Evolutionary conservation across 2,888 invertebrate genomes (phyloP), one percentile per base, ranked within the genome.

Genomic region (Trichopria drosophilae): DNA sequence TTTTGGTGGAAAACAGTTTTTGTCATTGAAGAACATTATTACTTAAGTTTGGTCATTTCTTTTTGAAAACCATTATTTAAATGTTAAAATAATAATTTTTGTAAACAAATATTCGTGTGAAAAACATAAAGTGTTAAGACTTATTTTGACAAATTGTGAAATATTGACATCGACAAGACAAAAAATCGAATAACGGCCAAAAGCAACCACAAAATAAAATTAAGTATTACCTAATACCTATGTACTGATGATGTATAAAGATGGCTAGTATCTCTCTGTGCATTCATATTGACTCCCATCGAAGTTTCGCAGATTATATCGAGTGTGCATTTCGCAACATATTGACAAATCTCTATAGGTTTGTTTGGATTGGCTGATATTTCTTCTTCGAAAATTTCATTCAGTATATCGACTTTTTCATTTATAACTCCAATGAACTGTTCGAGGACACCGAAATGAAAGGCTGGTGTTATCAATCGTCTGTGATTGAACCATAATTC

Each of bases 221-320:
- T n/a, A n/a, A n/a, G n/a, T n/a, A n/a, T n/a, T n/a, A n/a, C n/a
- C n/a, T n/a, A 61, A 61, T 65, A 81, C 81, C 72, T 72, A 36
- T 79, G 75, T 15, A 83, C 76, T 9, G 82, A 79, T 31, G 72
- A 68, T 0, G 80, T 78, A 57, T 84, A 78, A n/a, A 76, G 76
- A 0, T 78, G 76, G 16, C 79, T 75, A 4, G 59, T 57, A 26
- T 78, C 69, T 28, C 78, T 73, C 66, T 80, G 79, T 4, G 78
- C 78, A 61, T 79, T 73, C 6, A 85, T 73, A 43, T 76, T 68
- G 2, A 79, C 76, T 1, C 86, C 86, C 84, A 86, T 85, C 1
- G 85, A 84, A 4, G 84, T 84, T 67, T 85, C 83, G 50, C 79
- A 78, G 43, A 80, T 78, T 4, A 79, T 70, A 58, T 80, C 80